phyloP scores from a whole-genome alignment of 2,113 vertebrate genomes.

The Orcinus orca region DNA sequence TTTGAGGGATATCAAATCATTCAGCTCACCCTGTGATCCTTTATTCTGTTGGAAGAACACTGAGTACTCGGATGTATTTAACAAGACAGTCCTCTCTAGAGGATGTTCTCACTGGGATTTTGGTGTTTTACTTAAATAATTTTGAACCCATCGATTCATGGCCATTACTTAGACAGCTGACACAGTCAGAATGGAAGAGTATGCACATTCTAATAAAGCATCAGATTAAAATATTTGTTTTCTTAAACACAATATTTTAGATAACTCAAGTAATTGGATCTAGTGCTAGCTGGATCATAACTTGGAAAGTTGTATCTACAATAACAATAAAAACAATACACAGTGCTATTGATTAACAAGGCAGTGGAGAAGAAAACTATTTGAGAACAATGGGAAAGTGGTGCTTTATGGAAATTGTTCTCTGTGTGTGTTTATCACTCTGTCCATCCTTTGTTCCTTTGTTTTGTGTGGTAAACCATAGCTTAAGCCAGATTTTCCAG shows the following conservation, averaged over 20 bases:
- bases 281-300: not conserved
- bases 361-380: slow-evolving; percentile 47
- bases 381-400: not conserved
- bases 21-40: not conserved
- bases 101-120: not conserved
- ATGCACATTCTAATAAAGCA: slow-evolving; percentile 66
- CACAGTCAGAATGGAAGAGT: slow-evolving; percentile 59
- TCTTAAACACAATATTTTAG: slow-evolving; percentile 49
- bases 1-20: slow-evolving; percentile 41
- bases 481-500: slow-evolving; percentile 13
- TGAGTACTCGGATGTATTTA: not conserved
- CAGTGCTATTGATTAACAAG: slow-evolving; percentile 4
- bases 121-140: not conserved
- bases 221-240: slow-evolving; percentile 66
- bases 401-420: not conserved
- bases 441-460: not conserved
- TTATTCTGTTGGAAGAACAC: slow-evolving; percentile 49
- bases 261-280: slow-evolving; percentile 12
- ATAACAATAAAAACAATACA: not conserved
- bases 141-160: not conserved
- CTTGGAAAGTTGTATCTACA: not conserved
- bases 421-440: not conserved
- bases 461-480: not conserved
- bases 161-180: not conserved
- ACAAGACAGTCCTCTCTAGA: not conserved